A percentile compares a stretch with the other conserved stretches of the same genome.
Conservation (phyloP, 2,797 vertebrate species). For the Parauchenoglanis punctatus region DNA sequence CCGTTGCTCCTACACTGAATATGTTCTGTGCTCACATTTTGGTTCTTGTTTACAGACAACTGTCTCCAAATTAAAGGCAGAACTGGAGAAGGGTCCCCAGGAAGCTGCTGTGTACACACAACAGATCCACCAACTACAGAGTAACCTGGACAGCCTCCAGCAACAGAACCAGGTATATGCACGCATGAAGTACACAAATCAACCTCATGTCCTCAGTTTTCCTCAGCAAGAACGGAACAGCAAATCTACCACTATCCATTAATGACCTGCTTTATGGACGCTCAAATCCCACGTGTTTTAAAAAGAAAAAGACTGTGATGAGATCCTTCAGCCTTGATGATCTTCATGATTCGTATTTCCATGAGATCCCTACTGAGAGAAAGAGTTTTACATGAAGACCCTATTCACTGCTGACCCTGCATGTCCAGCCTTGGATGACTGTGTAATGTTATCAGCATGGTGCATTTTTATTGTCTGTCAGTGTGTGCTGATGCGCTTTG, state of each 20-base stretch:
- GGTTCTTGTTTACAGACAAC: slow-evolving; percentile 74
- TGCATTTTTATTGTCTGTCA: slow-evolving; percentile 50
- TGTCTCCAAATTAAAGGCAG: slow-evolving; percentile 86
- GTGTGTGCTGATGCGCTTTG: slow-evolving; percentile 59
- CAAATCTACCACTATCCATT: slow-evolving; percentile 23
- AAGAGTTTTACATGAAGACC: slow-evolving; percentile 26
- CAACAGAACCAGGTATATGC: slow-evolving; percentile 87
- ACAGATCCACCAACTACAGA: slow-evolving; percentile 88
- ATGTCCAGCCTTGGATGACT: slow-evolving; percentile 26
- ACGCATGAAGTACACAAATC: slow-evolving; percentile 28
- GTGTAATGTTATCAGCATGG: slow-evolving; percentile 59
- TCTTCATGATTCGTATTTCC: background rate
- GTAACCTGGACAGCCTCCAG: slow-evolving; percentile 83
- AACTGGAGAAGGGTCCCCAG: slow-evolving; percentile 94
- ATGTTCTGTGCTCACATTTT: background rate
- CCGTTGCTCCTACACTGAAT: background rate
- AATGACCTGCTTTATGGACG: slow-evolving; percentile 31
- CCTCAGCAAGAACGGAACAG: background rate
- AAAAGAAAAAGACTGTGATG: slow-evolving; percentile 18
- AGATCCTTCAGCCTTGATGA: slow-evolving; percentile 25
- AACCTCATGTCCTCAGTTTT: slow-evolving; percentile 1
- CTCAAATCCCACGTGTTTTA: slow-evolving; percentile 6
- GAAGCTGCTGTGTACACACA: slow-evolving; percentile 93
- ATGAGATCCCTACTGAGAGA: background rate
- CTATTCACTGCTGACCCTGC: slow-evolving; percentile 23